Evolutionary conservation across 2,797 vertebrate genomes (phyloP), one percentile per base, ranked within the genome.

Genomic region (Hyperoplus lanceolatus): DNA sequence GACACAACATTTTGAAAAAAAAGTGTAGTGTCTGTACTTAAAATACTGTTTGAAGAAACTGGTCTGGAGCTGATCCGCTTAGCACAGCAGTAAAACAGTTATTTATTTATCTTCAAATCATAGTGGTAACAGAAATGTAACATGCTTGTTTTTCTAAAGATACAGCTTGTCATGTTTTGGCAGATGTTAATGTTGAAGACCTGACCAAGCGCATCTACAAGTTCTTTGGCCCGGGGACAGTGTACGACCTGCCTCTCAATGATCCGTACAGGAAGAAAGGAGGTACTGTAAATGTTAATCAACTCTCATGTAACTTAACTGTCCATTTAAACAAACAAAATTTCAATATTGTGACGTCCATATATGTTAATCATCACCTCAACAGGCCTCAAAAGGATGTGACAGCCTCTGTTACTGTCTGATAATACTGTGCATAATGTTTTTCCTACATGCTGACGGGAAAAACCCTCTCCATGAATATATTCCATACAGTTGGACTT

Each of bases 231-330:
- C 83, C 86, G 0, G 93, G 91, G 5, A 93, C 91, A 0, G 91
- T 88, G 72, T 94, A 94, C 21, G 92, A 95, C 39, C 84, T 93
- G 62, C 93, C 94, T 11, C 76, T 95, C 61, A 95, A 95, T 16
- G 86, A 94, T 59, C 92, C 92, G 0, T 91, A 94, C 90, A 87
- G 88, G 63, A 72, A 88, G 79, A 90, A 87, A 87, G 92, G 72
- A 87, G 93, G 92, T 93, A 83, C 49, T 45, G 66, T 70, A 29
- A 18, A 16, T 62, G 15, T 8, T n/a, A 16, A n/a, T 56, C 48
- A 18, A n/a, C 60, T 68, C 39, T 60, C 36, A 45, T n/a, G 8
- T 18, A 53, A 42, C 18, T 29, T 29, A 29, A 29, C 29, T 49
- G 39, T 53, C 46, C 12, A 39, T 50, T 18, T 62, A 3, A 29